Evolutionary conservation across 2,888 invertebrate genomes (phyloP).

Genomic region (Sarcophaga variegata): DNA sequence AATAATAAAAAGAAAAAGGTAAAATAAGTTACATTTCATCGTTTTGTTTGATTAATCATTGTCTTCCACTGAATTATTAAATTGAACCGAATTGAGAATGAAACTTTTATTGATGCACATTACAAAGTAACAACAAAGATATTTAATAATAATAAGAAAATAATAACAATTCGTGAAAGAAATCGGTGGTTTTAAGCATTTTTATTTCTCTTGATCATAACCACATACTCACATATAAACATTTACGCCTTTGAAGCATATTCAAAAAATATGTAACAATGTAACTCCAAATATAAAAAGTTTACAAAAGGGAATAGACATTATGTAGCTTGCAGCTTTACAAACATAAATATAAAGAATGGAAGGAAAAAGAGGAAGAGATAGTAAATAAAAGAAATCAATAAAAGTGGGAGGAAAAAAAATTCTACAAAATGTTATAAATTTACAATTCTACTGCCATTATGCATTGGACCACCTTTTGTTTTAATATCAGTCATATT

Average conservation of each 20-base stretch:
- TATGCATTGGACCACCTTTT: conserved; percentile 36
- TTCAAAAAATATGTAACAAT: conserved; percentile 20
- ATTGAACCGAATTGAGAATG: too few relatives aligned
- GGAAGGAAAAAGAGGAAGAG: conserved; percentile 4
- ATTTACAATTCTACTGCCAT: conserved; percentile 57
- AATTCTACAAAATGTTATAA: conserved; percentile 64
- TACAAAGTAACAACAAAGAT: too few relatives aligned
- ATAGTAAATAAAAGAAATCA: conserved; percentile 37
- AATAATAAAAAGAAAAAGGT: conserved; percentile 22
- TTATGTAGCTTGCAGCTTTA: conserved; percentile 54
- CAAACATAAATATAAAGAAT: conserved; percentile 41
- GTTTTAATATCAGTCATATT: conserved; percentile 54
- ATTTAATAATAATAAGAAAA: neutral
- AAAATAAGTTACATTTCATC: conserved; percentile 38
- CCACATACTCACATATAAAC: conserved; percentile 41
- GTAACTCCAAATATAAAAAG: conserved; percentile 44
- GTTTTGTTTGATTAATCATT: conserved; percentile 1
- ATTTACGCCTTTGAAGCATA: conserved; percentile 29
- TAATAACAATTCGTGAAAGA: conserved; percentile 10
- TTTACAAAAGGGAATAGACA: conserved; percentile 32
- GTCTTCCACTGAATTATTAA: too few relatives aligned
- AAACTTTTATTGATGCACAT: neutral
- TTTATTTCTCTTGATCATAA: conserved; percentile 12
- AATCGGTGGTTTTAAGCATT: conserved; percentile 43
- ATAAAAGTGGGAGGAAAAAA: conserved; percentile 46